phyloP scores from a whole-genome alignment of 1,140 invertebrate species.

The Diabrotica undecimpunctata region DNA sequence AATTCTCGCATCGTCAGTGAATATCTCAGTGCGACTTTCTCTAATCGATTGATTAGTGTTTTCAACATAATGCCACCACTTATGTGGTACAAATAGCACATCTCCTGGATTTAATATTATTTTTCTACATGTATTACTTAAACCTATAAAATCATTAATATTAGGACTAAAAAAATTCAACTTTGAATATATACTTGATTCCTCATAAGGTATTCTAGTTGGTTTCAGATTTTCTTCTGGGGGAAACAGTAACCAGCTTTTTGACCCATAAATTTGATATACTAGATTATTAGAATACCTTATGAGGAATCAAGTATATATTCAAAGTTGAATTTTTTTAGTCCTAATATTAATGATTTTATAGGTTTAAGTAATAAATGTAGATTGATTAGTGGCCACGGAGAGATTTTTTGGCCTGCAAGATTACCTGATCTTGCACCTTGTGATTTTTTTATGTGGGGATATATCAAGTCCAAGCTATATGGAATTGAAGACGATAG shows the following conservation, averaged over 20 bases:
- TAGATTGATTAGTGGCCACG: too few species aligned
- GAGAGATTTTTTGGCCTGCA: too few species aligned
- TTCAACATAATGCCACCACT: conserved; percentile 97
- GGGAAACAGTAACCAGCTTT: conserved; percentile 91
- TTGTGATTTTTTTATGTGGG: too few species aligned
- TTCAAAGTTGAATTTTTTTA: conserved; percentile 77
- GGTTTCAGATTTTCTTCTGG: conserved; percentile 72
- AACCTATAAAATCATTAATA: conserved; percentile 20
- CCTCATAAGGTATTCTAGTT: conserved; percentile 91
- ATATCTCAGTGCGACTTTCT: too few species aligned
- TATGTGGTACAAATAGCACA: conserved; percentile 80
- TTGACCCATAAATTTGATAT: too few species aligned
- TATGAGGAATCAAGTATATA: conserved; percentile 97
- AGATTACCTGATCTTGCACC: too few species aligned
- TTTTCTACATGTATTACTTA: conserved; percentile 49
- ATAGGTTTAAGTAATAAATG: conserved; percentile 39
- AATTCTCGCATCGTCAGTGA: too few species aligned
- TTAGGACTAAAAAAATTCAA: conserved; percentile 71
- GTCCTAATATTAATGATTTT: conserved; percentile 46
- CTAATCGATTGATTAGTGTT: too few species aligned
- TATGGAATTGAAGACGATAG: too few species aligned
- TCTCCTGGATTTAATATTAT: conserved; percentile 77
- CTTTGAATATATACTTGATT: conserved; percentile 91
- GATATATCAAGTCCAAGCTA: too few species aligned
- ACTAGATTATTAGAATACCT: conserved; percentile 83